Conservation (phyloP, 2,888 invertebrate genomes). For the Stenodema calcarata region DNA sequence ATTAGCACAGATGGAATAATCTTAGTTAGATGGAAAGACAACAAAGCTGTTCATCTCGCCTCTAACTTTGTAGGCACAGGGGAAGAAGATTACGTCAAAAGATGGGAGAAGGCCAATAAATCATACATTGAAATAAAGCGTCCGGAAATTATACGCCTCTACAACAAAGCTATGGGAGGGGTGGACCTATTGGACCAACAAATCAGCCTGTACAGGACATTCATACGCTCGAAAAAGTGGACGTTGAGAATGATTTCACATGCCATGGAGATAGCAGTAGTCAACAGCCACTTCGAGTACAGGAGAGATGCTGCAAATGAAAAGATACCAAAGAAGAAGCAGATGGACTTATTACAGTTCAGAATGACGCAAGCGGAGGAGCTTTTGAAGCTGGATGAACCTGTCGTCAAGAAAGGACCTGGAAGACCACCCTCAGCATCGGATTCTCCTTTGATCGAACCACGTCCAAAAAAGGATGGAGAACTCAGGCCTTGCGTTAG, state of each 20-base stretch:
- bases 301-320: not conserved
- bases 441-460: too few relatives aligned
- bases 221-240: constrained; percentile 34
- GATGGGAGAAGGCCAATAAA: constrained; percentile 43
- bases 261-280: constrained; percentile 44
- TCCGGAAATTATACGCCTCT: constrained; percentile 34
- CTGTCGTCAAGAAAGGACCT: too few relatives aligned
- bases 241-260: constrained; percentile 43
- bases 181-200: constrained; percentile 45
- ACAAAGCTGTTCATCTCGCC: constrained; percentile 39
- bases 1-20: constrained; percentile 13
- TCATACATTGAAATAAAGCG: constrained; percentile 1
- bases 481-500: too few relatives aligned
- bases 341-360: constrained; percentile 33
- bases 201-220: constrained; percentile 37
- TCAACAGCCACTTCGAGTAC: constrained; percentile 8
- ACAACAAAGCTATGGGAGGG: constrained; percentile 45
- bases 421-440: too few relatives aligned
- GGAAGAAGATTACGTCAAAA: constrained; percentile 32
- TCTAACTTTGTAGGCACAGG: constrained; percentile 51
- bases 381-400: too few relatives aligned
- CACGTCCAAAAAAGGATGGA: too few relatives aligned
- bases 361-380: constrained; percentile 20
- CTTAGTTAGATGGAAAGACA: not conserved
- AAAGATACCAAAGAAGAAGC: not conserved